Percentiles rank a stretch among this genome's conserved stretches.
Conservation (phyloP, 2,888 invertebrate species). For the Oscheius myriophilus region DNA sequence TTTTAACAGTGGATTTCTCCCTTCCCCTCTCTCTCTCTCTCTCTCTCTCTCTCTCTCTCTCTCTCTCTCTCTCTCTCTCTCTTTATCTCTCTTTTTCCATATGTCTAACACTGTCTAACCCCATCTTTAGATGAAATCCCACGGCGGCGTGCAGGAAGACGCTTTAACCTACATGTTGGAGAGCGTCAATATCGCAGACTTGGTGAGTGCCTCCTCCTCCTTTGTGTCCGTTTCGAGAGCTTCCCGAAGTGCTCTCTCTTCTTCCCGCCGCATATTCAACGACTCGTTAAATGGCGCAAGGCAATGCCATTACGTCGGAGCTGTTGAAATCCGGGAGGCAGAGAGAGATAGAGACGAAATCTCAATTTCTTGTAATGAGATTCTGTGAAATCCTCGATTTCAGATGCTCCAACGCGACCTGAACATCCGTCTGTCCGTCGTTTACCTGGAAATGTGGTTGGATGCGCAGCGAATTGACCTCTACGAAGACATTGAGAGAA, state of each 20-base stretch:
- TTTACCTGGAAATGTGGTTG: conserved; percentile 96
- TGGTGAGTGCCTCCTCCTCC: conserved; percentile 78
- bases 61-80: no score
- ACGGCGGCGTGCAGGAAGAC: conserved; percentile 56
- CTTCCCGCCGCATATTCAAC: conserved; percentile 15
- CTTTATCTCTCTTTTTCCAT: no score
- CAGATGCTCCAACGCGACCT: conserved; percentile 89
- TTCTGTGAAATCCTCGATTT: conserved; percentile 39
- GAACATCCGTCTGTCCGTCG: conserved; percentile 91
- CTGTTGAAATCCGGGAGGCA: not conserved
- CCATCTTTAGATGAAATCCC: conserved; percentile 56
- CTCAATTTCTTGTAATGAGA: no score
- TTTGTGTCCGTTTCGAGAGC: conserved; percentile 3
- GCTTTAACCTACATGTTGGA: conserved; percentile 80
- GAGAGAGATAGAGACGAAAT: no score
- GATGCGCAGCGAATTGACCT: conserved; percentile 84
- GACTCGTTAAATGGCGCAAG: conserved; percentile 22
- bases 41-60: no score
- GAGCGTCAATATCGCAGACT: conserved; percentile 94
- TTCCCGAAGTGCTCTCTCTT: conserved; percentile 6
- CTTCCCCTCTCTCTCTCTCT: no score
- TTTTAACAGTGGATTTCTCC: no score
- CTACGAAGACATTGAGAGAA: conserved; percentile 86
- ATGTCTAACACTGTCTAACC: not conserved
- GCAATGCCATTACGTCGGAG: conserved; percentile 2